Conservation (phyloP, 2,888 invertebrate species). For the Archips xylosteana region DNA sequence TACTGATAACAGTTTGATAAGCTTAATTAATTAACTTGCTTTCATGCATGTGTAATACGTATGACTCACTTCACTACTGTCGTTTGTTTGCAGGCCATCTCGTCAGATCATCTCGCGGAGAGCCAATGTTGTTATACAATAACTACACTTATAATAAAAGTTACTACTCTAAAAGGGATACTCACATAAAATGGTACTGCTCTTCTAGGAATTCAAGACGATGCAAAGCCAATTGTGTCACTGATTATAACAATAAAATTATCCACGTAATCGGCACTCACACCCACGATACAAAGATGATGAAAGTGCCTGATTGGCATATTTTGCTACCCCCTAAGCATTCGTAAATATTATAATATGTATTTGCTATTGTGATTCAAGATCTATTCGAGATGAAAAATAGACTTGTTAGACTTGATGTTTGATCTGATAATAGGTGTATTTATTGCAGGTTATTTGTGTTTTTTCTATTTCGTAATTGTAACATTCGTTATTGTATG, state of each 20-base stretch:
- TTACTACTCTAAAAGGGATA: slow-evolving; percentile 52
- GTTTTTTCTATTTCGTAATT: too few species aligned
- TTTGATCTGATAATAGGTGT: too few species aligned
- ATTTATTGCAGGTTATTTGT: too few species aligned
- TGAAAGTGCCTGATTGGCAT: background rate
- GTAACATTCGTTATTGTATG: too few species aligned
- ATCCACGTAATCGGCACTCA: slow-evolving; percentile 44
- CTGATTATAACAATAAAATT: slow-evolving; percentile 48
- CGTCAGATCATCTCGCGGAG: slow-evolving; percentile 55
- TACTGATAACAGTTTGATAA: slow-evolving; percentile 16
- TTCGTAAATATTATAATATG: too few species aligned
- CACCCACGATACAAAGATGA: slow-evolving; percentile 44
- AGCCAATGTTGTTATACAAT: slow-evolving; percentile 54
- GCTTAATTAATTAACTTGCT: slow-evolving; percentile 8
- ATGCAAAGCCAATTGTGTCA: slow-evolving; percentile 59
- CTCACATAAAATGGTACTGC: slow-evolving; percentile 62
- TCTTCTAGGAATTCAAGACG: slow-evolving; percentile 59
- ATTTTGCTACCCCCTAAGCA: background rate
- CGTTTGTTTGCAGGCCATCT: slow-evolving; percentile 49
- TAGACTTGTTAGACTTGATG: too few species aligned
- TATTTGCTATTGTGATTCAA: too few species aligned
- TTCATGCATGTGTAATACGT: background rate
- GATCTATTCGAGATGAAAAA: too few species aligned
- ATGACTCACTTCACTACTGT: background rate
- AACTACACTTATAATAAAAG: slow-evolving; percentile 59